These are phyloP conservation scores for Diorhabda elongata DNA, from an alignment of 1,140 invertebrate species.

Conservation along the genomic window DNA sequence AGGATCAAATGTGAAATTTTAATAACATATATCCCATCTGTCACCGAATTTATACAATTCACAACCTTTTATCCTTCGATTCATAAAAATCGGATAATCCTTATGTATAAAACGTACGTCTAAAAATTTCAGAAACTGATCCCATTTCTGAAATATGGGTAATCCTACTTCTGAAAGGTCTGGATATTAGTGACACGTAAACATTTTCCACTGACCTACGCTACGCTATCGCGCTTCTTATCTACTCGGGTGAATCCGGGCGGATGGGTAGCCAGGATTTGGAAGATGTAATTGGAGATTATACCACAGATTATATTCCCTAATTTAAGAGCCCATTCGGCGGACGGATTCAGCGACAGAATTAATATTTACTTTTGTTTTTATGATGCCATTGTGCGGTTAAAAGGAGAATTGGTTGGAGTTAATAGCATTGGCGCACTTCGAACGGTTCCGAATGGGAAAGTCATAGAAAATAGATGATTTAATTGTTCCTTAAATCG, in stretches of 20 bases:
- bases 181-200: slow-evolving; percentile 2
- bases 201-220: slow-evolving; percentile 1
- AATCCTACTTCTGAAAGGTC: slow-evolving; percentile 1
- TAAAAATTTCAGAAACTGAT: not conserved
- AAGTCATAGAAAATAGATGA: no score
- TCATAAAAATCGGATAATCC: not conserved
- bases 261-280: slow-evolving; percentile 23
- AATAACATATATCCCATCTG: no score
- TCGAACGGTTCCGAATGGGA: no score
- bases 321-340: slow-evolving; percentile 27
- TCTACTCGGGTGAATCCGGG: slow-evolving; percentile 13
- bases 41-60: not conserved
- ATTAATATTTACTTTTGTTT: slow-evolving; percentile 33
- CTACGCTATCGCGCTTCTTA: not conserved
- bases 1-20: no score
- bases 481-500: no score
- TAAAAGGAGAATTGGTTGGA: slow-evolving; percentile 7
- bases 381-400: slow-evolving; percentile 13
- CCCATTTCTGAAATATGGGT: slow-evolving; percentile 1
- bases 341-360: slow-evolving; percentile 13
- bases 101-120: not conserved
- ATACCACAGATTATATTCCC: slow-evolving; percentile 30
- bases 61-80: not conserved
- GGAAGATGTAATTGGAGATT: slow-evolving; percentile 33
- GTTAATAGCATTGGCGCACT: no score